A percentile compares a stretch with the other conserved stretches of the same genome.
phyloP scores from a whole-genome alignment of 1,140 invertebrate genomes.

The Melanaphis sacchari region DNA sequence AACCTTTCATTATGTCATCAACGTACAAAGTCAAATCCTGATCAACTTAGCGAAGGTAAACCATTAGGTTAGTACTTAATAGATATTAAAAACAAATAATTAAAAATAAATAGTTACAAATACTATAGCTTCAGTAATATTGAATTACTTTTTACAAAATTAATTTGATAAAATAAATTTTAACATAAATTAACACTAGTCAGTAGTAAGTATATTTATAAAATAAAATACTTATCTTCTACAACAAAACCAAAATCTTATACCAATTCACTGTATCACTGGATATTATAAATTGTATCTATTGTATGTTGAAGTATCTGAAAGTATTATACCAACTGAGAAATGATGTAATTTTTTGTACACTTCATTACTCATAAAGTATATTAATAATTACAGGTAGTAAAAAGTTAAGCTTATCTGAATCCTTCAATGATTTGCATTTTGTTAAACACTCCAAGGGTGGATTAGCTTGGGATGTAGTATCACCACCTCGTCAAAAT shows the following conservation, averaged over 20 bases:
- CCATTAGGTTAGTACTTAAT: conserved; percentile 22
- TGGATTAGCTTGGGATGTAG: conserved; percentile 65
- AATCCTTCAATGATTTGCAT: conserved; percentile 70
- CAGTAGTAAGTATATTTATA: background rate
- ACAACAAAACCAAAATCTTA: background rate
- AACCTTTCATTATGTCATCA: conserved; percentile 65
- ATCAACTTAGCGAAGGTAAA: conserved; percentile 64
- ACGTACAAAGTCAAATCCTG: conserved; percentile 74
- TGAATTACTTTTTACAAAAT: background rate
- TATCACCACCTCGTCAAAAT: conserved; percentile 61
- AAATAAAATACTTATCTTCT: background rate
- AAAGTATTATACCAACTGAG: too few relatives aligned
- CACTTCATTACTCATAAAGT: background rate
- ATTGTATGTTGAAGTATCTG: background rate
- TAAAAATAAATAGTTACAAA: background rate
- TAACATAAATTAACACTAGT: background rate
- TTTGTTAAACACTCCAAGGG: conserved; percentile 63
- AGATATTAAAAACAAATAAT: background rate
- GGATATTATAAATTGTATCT: background rate
- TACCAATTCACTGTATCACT: background rate
- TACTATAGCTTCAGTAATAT: background rate
- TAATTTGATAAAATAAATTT: background rate
- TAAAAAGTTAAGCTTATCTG: conserved; percentile 67
- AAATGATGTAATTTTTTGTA: background rate
- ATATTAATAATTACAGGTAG: conserved; percentile 39